Base-by-base conservation (phyloP, 2,113 vertebrate species). In the Glaucidium brasilianum region DNA sequence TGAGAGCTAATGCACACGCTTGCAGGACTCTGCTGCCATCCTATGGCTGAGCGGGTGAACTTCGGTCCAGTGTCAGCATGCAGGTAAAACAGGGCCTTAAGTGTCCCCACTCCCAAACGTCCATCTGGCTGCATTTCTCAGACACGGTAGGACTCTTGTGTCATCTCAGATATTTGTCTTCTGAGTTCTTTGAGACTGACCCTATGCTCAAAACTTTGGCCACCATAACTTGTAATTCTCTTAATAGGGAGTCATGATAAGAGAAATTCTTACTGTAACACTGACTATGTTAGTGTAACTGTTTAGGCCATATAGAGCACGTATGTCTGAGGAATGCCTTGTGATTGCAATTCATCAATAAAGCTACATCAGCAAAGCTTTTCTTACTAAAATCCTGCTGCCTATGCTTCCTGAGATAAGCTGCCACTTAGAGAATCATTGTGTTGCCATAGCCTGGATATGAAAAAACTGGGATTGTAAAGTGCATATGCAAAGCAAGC, bases 41-140 rank as follows among this genome's bases (percentile, higher is more conserved):
- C 45, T n/a, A 6, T 74, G 87, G 63, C 67, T 84, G 72, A 55
- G 56, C 5, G 0, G 0, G n/a, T 32, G 67, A 60, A 45, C 16
- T 32, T 15, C 0, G 11, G 69, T 20, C 66, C 25, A 3, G 0
- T 50, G 4, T 15, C 41, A 34, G 37, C 10, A 3, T 3, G 13
- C 13, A 6, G 34, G 50, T 55, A 15, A n/a, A 78, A 30, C 11
- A 3, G 17, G 19, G 32, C 32, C 10, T 21, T 21, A 8, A 8
- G 6, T 19, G 9, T 35, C 67, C 79, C 52, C 5, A 0, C 20
- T 66, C 39, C n/a, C 37, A 66, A 7, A 37, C 12, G n/a, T 74
- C 26, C 9, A 6, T n/a, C 63, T 35, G 1, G 2, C 23, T 71
- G 23, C 37, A 85, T 35, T 58, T 71, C 76, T 15, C 15, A 29